Evolutionary conservation across 2,888 invertebrate species (phyloP), one percentile per base, ranked within the genome.

Genomic region (Minunthozetes semirufus): DNA sequence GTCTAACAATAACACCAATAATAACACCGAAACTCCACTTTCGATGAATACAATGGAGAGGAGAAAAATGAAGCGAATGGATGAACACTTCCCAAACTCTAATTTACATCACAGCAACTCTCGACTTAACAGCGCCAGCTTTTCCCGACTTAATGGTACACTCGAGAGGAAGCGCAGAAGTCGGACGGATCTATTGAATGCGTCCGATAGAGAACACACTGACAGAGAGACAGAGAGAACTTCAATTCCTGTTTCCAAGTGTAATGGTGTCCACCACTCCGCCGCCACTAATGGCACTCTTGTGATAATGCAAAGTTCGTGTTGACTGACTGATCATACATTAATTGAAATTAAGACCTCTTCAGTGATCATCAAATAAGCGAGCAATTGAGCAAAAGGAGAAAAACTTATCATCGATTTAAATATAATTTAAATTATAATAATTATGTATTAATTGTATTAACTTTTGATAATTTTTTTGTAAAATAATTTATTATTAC

Each of bases 281-380:
- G 25, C 22, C 48, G 29, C 33, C 8, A 8, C 19, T 22, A 72
- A 71, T 33, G 61, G 72, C n/a, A 25, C 71, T 53, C 50, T 74
- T 70, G 74, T 76, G 71, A 76, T 76, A 70, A 76, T 76, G 76
- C 76, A 76, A 63, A 76, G 76, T 42, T 75, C 76, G n/a, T 76
- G 76, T 38, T 76, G 29, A 38, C 66, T 76, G 29, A 38, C 66
- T 33, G 33, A 33, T 33, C 33, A 33, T 33, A 33, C 33, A 33
- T 3, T 33, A 33, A 33, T 33, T 33, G 33, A 33, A 33, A 3
- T 33, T 8, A 5, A 33, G 33, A 33, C 33, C 33, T n/a, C n/a
- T n/a, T n/a, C n/a, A n/a, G n/a, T n/a, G n/a, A n/a, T n/a, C n/a
- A n/a, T n/a, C n/a, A n/a, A n/a, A n/a, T n/a, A n/a, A n/a, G n/a